A percentile compares a stretch with the other conserved stretches of the same genome.
phyloP scores from a whole-genome alignment of 2,113 vertebrate genomes.

The Phainopepla nitens region DNA sequence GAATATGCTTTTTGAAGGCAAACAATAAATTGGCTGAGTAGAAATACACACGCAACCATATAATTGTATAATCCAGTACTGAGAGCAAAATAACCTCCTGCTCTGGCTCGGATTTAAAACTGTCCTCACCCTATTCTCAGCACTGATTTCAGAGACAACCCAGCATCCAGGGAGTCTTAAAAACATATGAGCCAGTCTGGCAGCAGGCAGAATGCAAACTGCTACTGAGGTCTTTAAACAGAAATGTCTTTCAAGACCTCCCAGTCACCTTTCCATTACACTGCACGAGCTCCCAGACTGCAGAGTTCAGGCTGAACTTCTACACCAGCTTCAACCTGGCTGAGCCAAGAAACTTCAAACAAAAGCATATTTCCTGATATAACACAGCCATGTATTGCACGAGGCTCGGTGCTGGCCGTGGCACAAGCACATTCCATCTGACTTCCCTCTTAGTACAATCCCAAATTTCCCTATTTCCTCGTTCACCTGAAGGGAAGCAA shows the following conservation, averaged over 20 bases:
- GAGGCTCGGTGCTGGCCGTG: accelerated
- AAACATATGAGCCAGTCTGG: neutral
- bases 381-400: accelerated
- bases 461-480: neutral
- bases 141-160: neutral
- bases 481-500: neutral
- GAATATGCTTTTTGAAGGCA: neutral
- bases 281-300: neutral
- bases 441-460: neutral
- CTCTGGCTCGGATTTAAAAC: neutral
- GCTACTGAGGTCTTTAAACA: neutral
- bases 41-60: neutral
- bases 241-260: neutral
- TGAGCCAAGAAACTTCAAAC: neutral
- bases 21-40: neutral
- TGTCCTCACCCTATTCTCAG: neutral
- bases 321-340: neutral
- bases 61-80: neutral
- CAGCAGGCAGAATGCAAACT: neutral
- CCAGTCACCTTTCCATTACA: neutral
- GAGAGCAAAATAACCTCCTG: neutral
- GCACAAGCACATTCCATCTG: neutral
- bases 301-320: accelerated
- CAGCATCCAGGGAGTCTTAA: neutral
- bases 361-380: neutral